Evolutionary conservation across 2,888 invertebrate genomes (phyloP).

Genomic region (Tachystola acroxantha): DNA sequence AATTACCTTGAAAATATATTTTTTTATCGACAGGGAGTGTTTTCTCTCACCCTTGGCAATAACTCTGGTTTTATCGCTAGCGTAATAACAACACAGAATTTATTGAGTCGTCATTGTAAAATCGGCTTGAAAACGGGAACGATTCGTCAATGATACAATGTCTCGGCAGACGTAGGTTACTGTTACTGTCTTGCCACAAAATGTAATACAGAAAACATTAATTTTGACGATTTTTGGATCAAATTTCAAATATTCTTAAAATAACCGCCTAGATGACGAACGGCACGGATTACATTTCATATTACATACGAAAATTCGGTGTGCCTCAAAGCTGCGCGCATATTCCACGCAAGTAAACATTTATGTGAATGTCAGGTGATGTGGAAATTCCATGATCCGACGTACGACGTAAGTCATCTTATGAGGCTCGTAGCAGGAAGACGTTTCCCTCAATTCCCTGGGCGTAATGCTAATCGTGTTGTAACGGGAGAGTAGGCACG

Average conservation of each 20-base stretch:
- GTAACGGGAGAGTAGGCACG: slow-evolving; percentile 37
- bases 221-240: not conserved
- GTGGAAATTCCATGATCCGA: slow-evolving; percentile 8
- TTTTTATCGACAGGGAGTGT: slow-evolving; percentile 36
- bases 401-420: slow-evolving; percentile 2
- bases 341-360: slow-evolving; percentile 4
- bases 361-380: slow-evolving; percentile 2
- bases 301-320: too few relatives aligned
- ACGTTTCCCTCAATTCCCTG: slow-evolving; percentile 17
- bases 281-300: slow-evolving; percentile 6
- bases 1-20: slow-evolving; percentile 37
- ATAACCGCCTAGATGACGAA: slow-evolving; percentile 1
- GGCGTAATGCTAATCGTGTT: slow-evolving; percentile 44
- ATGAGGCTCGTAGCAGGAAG: slow-evolving; percentile 2
- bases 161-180: not conserved
- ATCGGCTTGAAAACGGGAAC: slow-evolving; percentile 25
- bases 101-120: slow-evolving; percentile 35
- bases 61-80: slow-evolving; percentile 34
- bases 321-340: not conserved
- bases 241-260: slow-evolving; percentile 3
- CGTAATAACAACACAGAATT: slow-evolving; percentile 35
- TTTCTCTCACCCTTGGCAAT: slow-evolving; percentile 28
- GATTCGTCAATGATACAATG: slow-evolving; percentile 16
- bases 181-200: slow-evolving; percentile 4
- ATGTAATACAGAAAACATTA: slow-evolving; percentile 1